These are phyloP conservation scores for Ephestia elutella DNA, from an alignment of 1,140 invertebrate species.

Conservation along the genomic window DNA sequence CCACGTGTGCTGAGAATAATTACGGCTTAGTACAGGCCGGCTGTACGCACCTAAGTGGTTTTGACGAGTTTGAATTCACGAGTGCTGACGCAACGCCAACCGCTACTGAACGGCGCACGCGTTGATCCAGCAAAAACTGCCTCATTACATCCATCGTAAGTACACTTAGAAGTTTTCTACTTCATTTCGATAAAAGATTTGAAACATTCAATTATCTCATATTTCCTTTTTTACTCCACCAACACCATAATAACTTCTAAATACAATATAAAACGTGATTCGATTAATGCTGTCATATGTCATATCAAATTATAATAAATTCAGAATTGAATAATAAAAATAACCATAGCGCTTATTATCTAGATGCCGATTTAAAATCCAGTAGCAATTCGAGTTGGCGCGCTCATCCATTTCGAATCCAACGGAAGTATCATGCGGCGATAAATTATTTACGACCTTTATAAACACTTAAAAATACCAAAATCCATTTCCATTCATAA, in stretches of 20 bases:
- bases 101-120: conserved; percentile 25
- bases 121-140: conserved; percentile 29
- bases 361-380: conserved; percentile 45
- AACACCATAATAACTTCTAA: background rate
- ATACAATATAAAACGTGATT: background rate
- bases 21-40: conserved; percentile 29
- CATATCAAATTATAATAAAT: conserved; percentile 31
- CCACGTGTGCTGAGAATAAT: conserved; percentile 64
- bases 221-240: too few relatives aligned
- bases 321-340: conserved; percentile 36
- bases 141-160: conserved; percentile 9
- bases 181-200: background rate
- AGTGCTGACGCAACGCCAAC: background rate
- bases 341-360: conserved; percentile 23
- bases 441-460: conserved; percentile 69
- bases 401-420: conserved; percentile 53
- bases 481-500: conserved; percentile 73
- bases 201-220: background rate
- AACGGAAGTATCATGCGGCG: conserved; percentile 69
- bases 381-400: conserved; percentile 51
- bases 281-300: conserved; percentile 27
- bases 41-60: conserved; percentile 32
- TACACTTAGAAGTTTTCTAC: background rate
- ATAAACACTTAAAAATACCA: conserved; percentile 69
- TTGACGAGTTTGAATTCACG: conserved; percentile 44